phyloP scores from a whole-genome alignment of 2,797 vertebrate species.

The Channa striata region DNA sequence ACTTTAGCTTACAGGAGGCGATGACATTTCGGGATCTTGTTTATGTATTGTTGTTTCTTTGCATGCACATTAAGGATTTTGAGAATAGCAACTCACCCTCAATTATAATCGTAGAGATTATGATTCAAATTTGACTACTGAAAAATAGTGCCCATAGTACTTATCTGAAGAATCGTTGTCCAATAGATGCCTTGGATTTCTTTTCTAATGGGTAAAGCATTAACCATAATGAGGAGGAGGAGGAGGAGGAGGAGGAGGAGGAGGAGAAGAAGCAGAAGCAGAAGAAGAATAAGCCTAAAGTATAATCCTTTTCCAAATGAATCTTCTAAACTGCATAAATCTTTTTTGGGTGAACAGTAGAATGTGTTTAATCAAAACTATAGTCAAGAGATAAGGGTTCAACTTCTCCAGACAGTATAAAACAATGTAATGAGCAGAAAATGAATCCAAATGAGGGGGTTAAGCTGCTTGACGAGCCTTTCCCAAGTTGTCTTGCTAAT shows the following conservation, averaged over 20 bases:
- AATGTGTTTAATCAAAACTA: constrained; percentile 6
- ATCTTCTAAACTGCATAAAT: background rate
- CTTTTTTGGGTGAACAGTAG: background rate
- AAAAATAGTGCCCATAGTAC: no score
- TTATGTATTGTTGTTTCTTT: no score
- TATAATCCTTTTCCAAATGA: background rate
- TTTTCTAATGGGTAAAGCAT: no score
- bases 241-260: background rate
- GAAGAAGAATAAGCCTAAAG: background rate
- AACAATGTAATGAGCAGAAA: constrained; percentile 62
- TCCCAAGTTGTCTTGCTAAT: constrained; percentile 55
- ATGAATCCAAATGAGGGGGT: constrained; percentile 58
- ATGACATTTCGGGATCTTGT: no score
- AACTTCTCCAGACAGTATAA: constrained; percentile 34
- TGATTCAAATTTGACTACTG: no score
- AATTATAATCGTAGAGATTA: no score
- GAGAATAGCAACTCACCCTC: no score
- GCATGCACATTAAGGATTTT: no score
- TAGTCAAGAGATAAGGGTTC: background rate
- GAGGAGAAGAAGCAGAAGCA: background rate
- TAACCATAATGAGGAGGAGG: no score
- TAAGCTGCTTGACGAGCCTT: constrained; percentile 55
- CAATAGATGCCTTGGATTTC: no score
- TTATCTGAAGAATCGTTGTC: no score
- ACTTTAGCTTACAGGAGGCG: no score